A percentile compares a stretch with the other conserved stretches of the same genome.
These are phyloP conservation scores for Penaeus indicus DNA, from an alignment of 1,140 invertebrate genomes.

Conservation along the genomic window DNA sequence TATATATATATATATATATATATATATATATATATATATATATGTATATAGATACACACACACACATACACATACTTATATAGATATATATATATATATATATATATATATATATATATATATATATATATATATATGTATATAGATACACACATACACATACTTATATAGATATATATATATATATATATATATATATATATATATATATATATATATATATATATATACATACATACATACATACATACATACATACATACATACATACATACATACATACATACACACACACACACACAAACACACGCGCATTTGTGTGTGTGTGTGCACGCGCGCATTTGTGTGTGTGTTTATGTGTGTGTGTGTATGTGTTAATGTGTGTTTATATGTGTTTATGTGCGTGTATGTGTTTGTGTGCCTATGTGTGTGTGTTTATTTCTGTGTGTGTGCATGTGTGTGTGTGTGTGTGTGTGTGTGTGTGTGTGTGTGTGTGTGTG, in stretches of 20 bases:
- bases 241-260: constrained; percentile 2
- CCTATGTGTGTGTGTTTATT: no score
- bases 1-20: constrained; percentile 20
- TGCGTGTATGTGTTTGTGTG: no score
- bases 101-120: neutral
- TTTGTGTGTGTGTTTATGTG: neutral
- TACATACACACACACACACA: neutral
- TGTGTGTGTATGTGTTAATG: neutral
- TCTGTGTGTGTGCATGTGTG: no score
- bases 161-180: no score
- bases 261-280: constrained; percentile 1
- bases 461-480: no score
- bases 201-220: no score
- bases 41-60: neutral
- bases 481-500: no score
- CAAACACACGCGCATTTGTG: neutral
- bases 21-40: constrained; percentile 19
- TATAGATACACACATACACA: no score
- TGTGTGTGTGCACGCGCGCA: neutral
- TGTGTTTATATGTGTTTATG: no score
- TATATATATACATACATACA: neutral
- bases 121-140: no score
- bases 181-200: no score
- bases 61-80: constrained; percentile 5
- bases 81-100: no score